These are phyloP conservation scores for Drosophila novamexicana DNA, from an alignment of 1,140 invertebrate genomes.

Conservation along the genomic window DNA sequence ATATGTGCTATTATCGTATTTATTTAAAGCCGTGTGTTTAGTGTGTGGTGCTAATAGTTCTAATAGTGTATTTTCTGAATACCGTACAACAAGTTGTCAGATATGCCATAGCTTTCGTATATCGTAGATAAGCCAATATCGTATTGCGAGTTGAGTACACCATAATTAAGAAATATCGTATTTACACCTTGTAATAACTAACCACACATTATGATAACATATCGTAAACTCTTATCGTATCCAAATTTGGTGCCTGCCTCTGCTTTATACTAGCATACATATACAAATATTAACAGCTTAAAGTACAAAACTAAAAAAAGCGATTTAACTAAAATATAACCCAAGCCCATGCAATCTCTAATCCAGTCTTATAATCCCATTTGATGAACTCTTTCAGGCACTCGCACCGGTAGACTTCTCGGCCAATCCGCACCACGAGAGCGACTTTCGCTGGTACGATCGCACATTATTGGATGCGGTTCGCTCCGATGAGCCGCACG, in stretches of 20 bases:
- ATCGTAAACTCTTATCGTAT: slow-evolving; percentile 19
- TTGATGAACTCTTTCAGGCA: slow-evolving; percentile 85
- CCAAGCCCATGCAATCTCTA: background rate
- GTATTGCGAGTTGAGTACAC: slow-evolving; percentile 9
- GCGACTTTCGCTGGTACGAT: slow-evolving; percentile 98
- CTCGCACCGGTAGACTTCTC: slow-evolving; percentile 95
- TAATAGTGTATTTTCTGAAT: slow-evolving; percentile 2
- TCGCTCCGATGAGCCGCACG: slow-evolving; percentile 88
- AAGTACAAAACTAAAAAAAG: background rate
- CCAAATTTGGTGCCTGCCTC: slow-evolving; percentile 22
- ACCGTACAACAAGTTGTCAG: slow-evolving; percentile 32
- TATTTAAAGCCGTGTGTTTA: background rate
- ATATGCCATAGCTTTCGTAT: background rate
- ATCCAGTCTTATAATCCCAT: background rate
- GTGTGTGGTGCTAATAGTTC: background rate
- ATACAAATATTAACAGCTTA: slow-evolving; percentile 12
- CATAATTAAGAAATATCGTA: background rate
- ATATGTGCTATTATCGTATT: background rate
- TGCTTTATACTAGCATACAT: slow-evolving; percentile 13
- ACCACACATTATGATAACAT: background rate
- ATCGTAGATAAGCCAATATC: background rate
- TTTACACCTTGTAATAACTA: background rate
- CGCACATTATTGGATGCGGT: slow-evolving; percentile 93
- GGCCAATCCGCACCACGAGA: slow-evolving; percentile 95
- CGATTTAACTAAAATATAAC: background rate